phyloP scores from a whole-genome alignment of 2,113 vertebrate genomes.

The Arenaria interpres region DNA sequence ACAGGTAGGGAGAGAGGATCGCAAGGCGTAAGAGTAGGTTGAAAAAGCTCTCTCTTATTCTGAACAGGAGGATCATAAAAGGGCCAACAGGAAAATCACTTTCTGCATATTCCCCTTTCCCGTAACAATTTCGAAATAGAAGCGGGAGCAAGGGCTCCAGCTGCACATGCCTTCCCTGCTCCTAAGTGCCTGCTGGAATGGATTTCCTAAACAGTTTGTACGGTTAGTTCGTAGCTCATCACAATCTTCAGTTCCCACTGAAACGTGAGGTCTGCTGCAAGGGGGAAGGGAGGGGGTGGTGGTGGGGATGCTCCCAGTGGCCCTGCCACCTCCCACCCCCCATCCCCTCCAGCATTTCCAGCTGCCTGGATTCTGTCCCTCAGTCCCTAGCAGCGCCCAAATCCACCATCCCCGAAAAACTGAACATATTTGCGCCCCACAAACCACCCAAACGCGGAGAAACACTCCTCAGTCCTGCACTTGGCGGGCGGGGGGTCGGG shows the following conservation, averaged over 20 bases:
- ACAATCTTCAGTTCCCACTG: neutral
- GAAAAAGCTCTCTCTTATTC: neutral
- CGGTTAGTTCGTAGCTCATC: neutral
- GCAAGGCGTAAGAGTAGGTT: fast-evolving
- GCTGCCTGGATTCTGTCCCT: too few relatives aligned
- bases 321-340: too few relatives aligned
- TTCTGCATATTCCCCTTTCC: neutral
- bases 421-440: too few relatives aligned
- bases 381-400: too few relatives aligned
- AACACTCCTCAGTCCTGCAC: too few relatives aligned
- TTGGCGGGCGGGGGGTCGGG: too few relatives aligned
- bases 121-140: neutral
- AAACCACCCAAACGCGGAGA: too few relatives aligned
- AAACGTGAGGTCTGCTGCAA: neutral
- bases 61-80: neutral
- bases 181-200: neutral
- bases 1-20: neutral
- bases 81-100: neutral
- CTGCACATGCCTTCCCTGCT: neutral
- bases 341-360: too few relatives aligned
- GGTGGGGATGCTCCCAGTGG: too few relatives aligned
- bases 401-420: too few relatives aligned
- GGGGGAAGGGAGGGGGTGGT: neutral
- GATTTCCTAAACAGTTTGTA: neutral
- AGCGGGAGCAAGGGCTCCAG: neutral